Base-by-base conservation (phyloP, 2,113 vertebrate genomes). In the Coptodon rendalli region DNA sequence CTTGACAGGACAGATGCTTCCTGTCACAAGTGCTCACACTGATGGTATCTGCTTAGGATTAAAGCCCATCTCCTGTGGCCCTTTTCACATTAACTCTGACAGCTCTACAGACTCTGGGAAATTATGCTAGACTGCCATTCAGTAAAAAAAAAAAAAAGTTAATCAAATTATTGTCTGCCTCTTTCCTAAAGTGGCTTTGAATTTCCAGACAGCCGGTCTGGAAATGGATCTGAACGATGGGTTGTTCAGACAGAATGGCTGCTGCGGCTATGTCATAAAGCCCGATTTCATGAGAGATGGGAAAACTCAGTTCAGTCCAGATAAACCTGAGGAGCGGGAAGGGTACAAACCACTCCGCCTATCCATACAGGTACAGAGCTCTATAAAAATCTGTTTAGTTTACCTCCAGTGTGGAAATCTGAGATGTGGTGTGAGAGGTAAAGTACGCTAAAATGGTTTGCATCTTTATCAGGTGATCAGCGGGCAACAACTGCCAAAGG, bases 191-290 rank as follows among this genome's bases (percentile, higher is more conserved):
- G 98, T 98, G 96, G 98, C 98, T 85, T 94, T 99, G 93, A 99
- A 99, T 91, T 97, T 99, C 94, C 98, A 99, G 96, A 99, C 97
- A 0, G 98, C 98, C 0, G 98, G 98, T 22, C 92, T 48, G 2
- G 98, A 98, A 90, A 99, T 99, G 98, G 98, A 99, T 87, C 96
- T 99, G 81, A 98, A 96, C 9, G 98, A 99, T 0, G 98, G 98
- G 22, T 95, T 98, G 50, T 99, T 99, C 94, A 95, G 92, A 84
- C 98, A 98, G 95, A 99, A 99, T 0, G 95, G 95, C 52, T 36
- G 79, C 91, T 98, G 97, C 0, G 98, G 98, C 86, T 99, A 97
- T 0, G 94, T 99, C 83, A 96, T 99, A 56, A 99, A 99, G 92
- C 98, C 98, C 1, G 81, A 91, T 31, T 98, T 98, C 95, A 96